Evolutionary conservation across 2,113 vertebrate species (phyloP).

Genomic region (Melanostigma gelatinosum): DNA sequence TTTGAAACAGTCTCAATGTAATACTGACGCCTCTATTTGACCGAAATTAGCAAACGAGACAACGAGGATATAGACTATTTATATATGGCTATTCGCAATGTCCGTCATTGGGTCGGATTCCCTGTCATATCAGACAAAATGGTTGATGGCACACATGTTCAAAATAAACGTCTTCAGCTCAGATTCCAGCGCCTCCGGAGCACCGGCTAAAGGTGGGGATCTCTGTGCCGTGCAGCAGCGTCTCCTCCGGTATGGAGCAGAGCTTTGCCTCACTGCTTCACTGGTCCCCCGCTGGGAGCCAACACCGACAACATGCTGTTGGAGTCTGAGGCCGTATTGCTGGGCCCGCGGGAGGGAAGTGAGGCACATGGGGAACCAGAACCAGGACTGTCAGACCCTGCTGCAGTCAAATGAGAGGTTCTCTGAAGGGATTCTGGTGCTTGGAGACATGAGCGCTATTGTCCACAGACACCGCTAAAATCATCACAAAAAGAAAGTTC

Average conservation of each 20-base stretch:
- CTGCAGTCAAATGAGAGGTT: background rate
- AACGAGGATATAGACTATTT: background rate
- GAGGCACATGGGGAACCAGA: background rate
- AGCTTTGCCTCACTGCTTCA: background rate
- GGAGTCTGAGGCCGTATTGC: background rate
- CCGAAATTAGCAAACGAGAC: background rate
- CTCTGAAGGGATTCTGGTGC: background rate
- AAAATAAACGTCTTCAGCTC: background rate
- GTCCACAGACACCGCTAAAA: background rate
- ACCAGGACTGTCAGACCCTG: conserved; percentile 1
- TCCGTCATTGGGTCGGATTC: background rate
- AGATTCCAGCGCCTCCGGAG: background rate
- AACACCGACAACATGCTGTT: background rate
- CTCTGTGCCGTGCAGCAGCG: background rate
- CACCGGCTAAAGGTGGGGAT: background rate
- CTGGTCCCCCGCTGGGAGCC: background rate
- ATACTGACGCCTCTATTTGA: background rate
- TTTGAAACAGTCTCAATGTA: background rate
- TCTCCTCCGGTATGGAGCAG: background rate
- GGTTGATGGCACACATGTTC: background rate
- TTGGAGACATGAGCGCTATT: background rate
- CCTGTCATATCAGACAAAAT: background rate
- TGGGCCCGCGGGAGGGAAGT: background rate
- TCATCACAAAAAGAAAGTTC: background rate
- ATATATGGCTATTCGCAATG: background rate